These are phyloP conservation scores for Cherax destructor DNA, from an alignment of 1,140 invertebrate species.

Conservation along the genomic window DNA sequence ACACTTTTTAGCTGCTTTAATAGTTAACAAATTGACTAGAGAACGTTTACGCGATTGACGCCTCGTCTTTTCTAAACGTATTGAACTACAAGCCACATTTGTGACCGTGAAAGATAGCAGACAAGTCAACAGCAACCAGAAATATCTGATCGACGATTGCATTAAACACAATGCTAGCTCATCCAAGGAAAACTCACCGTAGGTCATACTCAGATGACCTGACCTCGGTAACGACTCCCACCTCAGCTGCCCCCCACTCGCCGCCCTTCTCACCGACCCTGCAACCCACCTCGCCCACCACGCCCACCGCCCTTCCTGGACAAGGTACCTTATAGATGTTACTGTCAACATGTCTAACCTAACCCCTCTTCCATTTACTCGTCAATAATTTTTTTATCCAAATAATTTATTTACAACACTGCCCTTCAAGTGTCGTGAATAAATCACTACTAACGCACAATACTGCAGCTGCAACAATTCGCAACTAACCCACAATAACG, in stretches of 20 bases:
- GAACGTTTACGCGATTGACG: neutral
- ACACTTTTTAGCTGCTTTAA: neutral
- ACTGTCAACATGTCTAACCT: too few relatives aligned
- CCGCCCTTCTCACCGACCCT: constrained; percentile 41
- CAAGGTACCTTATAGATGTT: constrained; percentile 4
- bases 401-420: too few relatives aligned
- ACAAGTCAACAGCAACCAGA: neutral
- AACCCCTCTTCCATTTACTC: too few relatives aligned
- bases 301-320: neutral
- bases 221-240: constrained; percentile 48
- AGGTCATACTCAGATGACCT: constrained; percentile 58
- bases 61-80: neutral
- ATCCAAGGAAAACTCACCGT: constrained; percentile 18
- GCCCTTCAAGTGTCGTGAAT: too few relatives aligned
- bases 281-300: constrained; percentile 41
- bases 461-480: too few relatives aligned
- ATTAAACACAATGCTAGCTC: neutral
- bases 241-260: constrained; percentile 40
- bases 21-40: neutral
- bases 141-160: neutral
- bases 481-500: too few relatives aligned
- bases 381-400: too few relatives aligned
- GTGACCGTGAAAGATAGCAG: neutral
- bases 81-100: neutral
- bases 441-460: too few relatives aligned